These are phyloP conservation scores for Menura novaehollandiae DNA, from an alignment of 2,113 vertebrate species.

Conservation along the genomic window DNA sequence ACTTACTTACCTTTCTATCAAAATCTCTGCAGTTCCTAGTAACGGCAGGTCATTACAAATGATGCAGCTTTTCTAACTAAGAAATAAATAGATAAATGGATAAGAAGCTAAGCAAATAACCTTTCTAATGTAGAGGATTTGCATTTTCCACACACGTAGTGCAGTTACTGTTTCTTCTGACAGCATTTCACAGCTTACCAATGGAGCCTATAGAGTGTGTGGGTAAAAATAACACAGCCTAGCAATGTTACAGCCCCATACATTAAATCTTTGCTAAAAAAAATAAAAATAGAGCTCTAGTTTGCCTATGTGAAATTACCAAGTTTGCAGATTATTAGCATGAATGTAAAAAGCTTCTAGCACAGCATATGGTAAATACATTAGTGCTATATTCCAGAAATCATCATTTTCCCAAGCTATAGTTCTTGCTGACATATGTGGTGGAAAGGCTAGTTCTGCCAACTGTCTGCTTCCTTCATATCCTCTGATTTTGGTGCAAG, in stretches of 20 bases:
- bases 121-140: not conserved
- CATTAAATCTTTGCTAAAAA: not conserved
- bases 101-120: not conserved
- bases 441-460: conserved; percentile 22
- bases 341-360: not conserved
- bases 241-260: not conserved
- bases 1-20: not conserved
- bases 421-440: conserved; percentile 46
- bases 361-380: conserved; percentile 2
- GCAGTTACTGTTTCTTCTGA: not conserved
- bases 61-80: not conserved
- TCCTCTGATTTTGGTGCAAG: not conserved
- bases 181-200: not conserved
- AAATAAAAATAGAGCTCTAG: not conserved
- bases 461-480: conserved; percentile 32
- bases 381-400: conserved; percentile 17
- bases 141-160: not conserved
- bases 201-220: not conserved
- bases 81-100: not conserved
- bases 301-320: conserved; percentile 3
- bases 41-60: not conserved
- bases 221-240: not conserved
- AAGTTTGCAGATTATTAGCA: not conserved
- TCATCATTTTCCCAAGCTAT: conserved; percentile 23
- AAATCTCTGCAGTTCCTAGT: not conserved